Base-by-base conservation (phyloP, 2,113 vertebrate species). In the Pteruthius melanotis region DNA sequence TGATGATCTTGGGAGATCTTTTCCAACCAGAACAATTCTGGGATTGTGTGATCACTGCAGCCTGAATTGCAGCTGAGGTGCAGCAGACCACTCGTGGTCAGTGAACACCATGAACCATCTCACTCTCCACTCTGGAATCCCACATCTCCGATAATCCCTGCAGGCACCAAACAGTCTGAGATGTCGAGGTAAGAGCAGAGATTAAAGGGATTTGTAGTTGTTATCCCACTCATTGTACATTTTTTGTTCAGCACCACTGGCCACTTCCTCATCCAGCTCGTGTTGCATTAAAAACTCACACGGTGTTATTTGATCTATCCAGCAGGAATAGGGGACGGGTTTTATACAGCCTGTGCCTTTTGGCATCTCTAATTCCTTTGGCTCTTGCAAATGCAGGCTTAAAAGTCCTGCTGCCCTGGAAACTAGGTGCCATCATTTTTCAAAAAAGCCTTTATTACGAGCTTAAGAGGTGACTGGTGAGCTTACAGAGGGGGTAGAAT, bases 341-440 rank as follows among this genome's bases (percentile, higher is more conserved):
- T 94, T 95, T 95, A n/a, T 77, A n/a, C 33, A 68, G 50, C 1
- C 3, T 57, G 54, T 94, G 92, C 78, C 57, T 89, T 85, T 75
- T 94, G 87, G 63, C 75, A 59, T 88, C 75, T 4, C 19, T 63
- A 74, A 88, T 95, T 91, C 80, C 66, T 93, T 27, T 44, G 94
- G 65, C 66, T 90, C 79, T 63, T 88, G 68, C 64, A 91, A 95
- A 77, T n/a, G 57, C 0, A 1, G 83, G 45, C 30, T 87, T 82
- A 50, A 80, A 95, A 78, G n/a, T 94, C 78, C 66, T 65, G 82
- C 89, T 95, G 90, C 82, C 90, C 88, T 95, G 84, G 90, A 96
- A 95, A 91, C 90, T 83, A 56, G 78, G 94, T 95, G 91, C 87
- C 94, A 95, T 95, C 84, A 35, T 86, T 85, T 93, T 64, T 85